These are phyloP conservation scores for Deroptyus accipitrinus DNA, from an alignment of 2,113 vertebrate genomes.

Conservation along the genomic window DNA sequence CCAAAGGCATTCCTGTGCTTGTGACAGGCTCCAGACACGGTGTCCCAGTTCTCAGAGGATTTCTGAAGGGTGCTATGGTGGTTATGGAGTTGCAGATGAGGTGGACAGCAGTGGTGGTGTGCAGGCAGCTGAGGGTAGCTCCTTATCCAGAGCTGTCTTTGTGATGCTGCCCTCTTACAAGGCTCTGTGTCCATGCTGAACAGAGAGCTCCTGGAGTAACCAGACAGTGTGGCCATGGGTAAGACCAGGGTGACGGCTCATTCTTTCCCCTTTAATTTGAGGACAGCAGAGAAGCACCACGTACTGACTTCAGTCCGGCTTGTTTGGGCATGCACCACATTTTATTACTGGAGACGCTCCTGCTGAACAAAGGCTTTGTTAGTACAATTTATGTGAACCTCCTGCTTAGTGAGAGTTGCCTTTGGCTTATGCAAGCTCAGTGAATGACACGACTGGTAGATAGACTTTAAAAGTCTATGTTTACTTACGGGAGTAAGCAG, in stretches of 20 bases:
- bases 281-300: not conserved
- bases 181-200: fast-evolving
- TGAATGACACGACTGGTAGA: not conserved
- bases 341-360: not conserved
- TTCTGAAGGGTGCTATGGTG: not conserved
- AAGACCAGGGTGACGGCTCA: not conserved
- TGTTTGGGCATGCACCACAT: not conserved
- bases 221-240: fast-evolving
- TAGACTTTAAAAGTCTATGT: not conserved
- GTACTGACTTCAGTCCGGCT: not conserved
- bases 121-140: not conserved
- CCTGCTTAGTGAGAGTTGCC: not conserved
- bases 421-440: not conserved
- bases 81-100: not conserved
- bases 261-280: not conserved
- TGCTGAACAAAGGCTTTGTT: not conserved
- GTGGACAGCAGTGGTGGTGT: not conserved
- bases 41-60: fast-evolving
- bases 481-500: fast-evolving
- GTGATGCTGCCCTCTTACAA: fast-evolving
- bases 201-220: fast-evolving
- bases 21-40: fast-evolving
- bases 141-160: not conserved
- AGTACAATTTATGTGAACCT: not conserved
- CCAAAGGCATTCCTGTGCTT: fast-evolving